These are phyloP conservation scores for Centropristis striata DNA, from an alignment of 2,113 vertebrate species.

Conservation along the genomic window DNA sequence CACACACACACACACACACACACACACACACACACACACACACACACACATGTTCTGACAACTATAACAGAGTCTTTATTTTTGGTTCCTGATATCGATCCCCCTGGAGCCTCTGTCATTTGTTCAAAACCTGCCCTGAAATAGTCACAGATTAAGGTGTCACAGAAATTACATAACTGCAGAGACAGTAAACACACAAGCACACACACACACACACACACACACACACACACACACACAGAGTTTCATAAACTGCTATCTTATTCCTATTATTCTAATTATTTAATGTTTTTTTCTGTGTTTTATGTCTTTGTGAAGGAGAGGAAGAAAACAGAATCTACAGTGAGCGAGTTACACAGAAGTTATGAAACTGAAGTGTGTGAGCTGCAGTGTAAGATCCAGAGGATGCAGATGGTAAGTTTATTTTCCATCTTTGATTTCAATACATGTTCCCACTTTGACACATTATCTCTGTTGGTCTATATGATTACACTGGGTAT, in stretches of 20 bases:
- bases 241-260: neutral
- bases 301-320: slow-evolving; percentile 83
- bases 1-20: slow-evolving; percentile 2
- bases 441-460: too few relatives aligned
- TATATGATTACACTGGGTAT: too few relatives aligned
- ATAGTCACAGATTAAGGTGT: neutral
- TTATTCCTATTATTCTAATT: too few relatives aligned
- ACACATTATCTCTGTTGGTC: too few relatives aligned
- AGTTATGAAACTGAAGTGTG: slow-evolving; percentile 92
- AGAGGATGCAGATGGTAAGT: slow-evolving; percentile 92
- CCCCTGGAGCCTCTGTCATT: neutral
- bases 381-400: slow-evolving; percentile 94
- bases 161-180: slow-evolving; percentile 2
- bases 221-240: too few relatives aligned
- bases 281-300: neutral
- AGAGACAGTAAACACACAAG: slow-evolving; percentile 1
- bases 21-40: slow-evolving; percentile 3
- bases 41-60: slow-evolving; percentile 15
- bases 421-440: neutral
- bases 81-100: slow-evolving; percentile 30
- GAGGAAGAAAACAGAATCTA: slow-evolving; percentile 88
- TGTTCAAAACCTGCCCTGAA: slow-evolving; percentile 8
- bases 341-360: slow-evolving; percentile 87
- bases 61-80: slow-evolving; percentile 22
- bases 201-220: neutral